Evolutionary conservation across 2,888 invertebrate species (phyloP), one percentile per base, ranked within the genome.

Genomic region (Diabrotica balteata): DNA sequence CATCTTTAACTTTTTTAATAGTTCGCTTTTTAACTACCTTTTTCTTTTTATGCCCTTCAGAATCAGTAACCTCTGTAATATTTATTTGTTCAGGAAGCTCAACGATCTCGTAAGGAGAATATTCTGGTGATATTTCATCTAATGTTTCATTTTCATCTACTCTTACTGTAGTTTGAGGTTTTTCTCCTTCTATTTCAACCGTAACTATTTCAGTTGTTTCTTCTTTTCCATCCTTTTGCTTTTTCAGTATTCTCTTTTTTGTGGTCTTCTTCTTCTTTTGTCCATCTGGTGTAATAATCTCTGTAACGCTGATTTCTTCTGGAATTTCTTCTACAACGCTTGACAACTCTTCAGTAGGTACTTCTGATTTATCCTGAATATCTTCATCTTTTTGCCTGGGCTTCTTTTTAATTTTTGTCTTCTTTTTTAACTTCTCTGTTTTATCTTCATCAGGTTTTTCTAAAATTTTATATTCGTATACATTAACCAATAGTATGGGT

Each of bases 1-100:
- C 76, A 51, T 80, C 83, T 67, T 80, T 79, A 6, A 77, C 80
- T 73, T 81, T 83, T 67, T 80, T 81, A 52, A 84, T 80, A 9
- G 79, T 76, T 65, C 80, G 78, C 59, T 80, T 83, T 72, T 81
- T 84, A 6, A 79, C 76, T 32, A 54, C 75, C 73, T 61, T 77
- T 32, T 32, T 32, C 67, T 75, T 80, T 70, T 73, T 82, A 66
- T 8, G 66, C 54, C 71, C 77, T 67, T 72, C 70, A n/a, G 68
- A 65, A 52, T 78, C 76, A 49, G 78, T 68, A 63, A 73, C 60
- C 32, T 32, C 32, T 32, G 32, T 32, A 32, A 32, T 32, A 4
- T 32, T 32, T 17, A 78, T 61, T 72, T 80, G 76, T 75, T 79
- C 80, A 8, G 80, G 79, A 17, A 79, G 62, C 73, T 79, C 80